phyloP scores from a whole-genome alignment of 2,113 vertebrate genomes.

The Ciconia stormi region DNA sequence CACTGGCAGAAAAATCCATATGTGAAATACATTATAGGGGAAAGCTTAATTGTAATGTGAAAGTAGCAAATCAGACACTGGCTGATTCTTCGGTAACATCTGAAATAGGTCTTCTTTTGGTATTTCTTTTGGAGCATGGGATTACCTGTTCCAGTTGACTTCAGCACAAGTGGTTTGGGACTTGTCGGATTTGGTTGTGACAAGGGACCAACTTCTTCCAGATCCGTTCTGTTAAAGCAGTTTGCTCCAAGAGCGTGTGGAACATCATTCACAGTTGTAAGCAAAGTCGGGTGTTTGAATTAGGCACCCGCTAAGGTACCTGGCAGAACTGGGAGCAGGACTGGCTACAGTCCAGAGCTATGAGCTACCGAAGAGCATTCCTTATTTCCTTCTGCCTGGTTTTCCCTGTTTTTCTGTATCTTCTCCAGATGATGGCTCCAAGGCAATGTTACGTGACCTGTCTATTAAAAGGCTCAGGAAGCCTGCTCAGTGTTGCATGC shows the following conservation, averaged over 20 bases:
- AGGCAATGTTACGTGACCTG: not conserved
- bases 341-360: not conserved
- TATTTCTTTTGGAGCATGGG: not conserved
- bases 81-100: not conserved
- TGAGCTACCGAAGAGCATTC: not conserved
- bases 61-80: not conserved
- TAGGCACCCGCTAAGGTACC: fast-evolving
- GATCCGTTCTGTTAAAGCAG: not conserved
- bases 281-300: not conserved
- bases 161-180: not conserved
- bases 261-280: fast-evolving
- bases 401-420: not conserved
- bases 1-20: not conserved
- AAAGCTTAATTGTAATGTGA: not conserved
- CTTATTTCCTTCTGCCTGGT: not conserved
- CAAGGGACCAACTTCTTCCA: not conserved
- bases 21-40: not conserved
- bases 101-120: not conserved
- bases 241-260: not conserved
- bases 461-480: not conserved
- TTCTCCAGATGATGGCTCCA: not conserved
- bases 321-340: not conserved
- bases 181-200: not conserved
- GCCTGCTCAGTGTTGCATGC: not conserved
- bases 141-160: not conserved